phyloP scores from a whole-genome alignment of 53 echinoderm and acorn worm genomes.

The Pentamera pediparva region DNA sequence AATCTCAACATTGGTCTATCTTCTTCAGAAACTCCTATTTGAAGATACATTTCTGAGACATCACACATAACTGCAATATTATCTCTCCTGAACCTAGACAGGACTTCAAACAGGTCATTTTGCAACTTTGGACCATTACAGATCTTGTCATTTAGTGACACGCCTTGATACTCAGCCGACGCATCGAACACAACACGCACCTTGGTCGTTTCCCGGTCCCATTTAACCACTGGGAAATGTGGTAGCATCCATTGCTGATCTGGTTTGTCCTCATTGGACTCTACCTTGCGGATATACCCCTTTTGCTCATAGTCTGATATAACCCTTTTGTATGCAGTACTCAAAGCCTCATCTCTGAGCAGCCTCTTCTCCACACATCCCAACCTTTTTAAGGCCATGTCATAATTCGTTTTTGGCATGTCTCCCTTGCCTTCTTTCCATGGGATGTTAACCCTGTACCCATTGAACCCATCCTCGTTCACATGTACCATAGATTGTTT shows the following conservation, averaged over 20 bases:
- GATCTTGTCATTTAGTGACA: conserved; percentile 10
- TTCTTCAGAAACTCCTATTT: background rate
- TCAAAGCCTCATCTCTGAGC: background rate
- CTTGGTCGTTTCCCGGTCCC: conserved; percentile 24
- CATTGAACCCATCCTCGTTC: conserved; percentile 12
- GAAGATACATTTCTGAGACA: conserved; percentile 33
- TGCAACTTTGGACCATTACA: conserved; percentile 10
- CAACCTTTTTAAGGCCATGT: conserved; percentile 25
- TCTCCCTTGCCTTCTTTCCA: background rate
- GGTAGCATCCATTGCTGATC: conserved; percentile 26
- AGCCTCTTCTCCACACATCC: conserved; percentile 16
- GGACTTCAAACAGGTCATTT: conserved; percentile 18
- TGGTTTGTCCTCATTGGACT: too few relatives aligned
- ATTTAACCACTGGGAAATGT: conserved; percentile 32
- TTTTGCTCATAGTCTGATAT: background rate
- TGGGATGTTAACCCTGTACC: conserved; percentile 25
- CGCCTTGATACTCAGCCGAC: background rate
- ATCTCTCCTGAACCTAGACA: conserved; percentile 12
- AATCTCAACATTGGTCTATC: conserved; percentile 24
- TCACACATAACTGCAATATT: conserved; percentile 19
- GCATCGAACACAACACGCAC: conserved; percentile 11
- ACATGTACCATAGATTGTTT: conserved; percentile 14
- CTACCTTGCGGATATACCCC: conserved; percentile 15
- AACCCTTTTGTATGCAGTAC: background rate
- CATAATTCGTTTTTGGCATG: background rate